Conservation (phyloP, 2,888 invertebrate genomes). For the Calliphora vomitoria region DNA sequence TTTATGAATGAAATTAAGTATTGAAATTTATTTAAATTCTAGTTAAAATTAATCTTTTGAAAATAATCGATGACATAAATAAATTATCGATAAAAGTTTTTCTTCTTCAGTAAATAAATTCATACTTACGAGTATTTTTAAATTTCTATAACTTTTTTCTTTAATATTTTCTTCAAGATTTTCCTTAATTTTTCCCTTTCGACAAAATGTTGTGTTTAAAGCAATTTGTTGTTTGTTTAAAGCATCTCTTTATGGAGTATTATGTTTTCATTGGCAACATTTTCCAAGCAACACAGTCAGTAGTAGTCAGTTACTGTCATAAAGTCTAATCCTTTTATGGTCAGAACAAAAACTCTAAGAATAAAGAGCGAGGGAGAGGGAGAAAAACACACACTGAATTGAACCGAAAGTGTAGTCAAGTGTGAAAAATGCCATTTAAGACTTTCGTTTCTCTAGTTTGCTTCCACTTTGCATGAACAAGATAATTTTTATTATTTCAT, state of each 20-base stretch:
- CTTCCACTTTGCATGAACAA: slow-evolving; percentile 24
- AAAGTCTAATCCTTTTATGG: slow-evolving; percentile 43
- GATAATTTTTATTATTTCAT: neutral
- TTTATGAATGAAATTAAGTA: too few relatives aligned
- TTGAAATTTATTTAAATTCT: too few relatives aligned
- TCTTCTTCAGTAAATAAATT: neutral
- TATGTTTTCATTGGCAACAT: neutral
- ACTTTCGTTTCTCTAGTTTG: slow-evolving; percentile 15
- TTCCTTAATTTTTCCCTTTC: neutral
- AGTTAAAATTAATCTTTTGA: too few relatives aligned
- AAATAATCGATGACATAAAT: too few relatives aligned
- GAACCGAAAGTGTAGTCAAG: slow-evolving; percentile 55
- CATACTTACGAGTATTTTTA: neutral
- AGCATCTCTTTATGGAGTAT: neutral
- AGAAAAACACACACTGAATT: neutral
- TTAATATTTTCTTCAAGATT: neutral
- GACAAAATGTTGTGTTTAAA: neutral
- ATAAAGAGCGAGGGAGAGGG: neutral
- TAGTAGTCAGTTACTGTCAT: neutral
- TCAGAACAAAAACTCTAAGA: neutral
- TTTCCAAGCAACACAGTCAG: neutral
- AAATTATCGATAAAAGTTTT: too few relatives aligned
- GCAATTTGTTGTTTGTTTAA: slow-evolving; percentile 16
- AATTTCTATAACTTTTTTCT: neutral
- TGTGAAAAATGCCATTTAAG: slow-evolving; percentile 52